Base-by-base conservation (phyloP, 2,888 invertebrate species). In the Drosophila emarginata region DNA sequence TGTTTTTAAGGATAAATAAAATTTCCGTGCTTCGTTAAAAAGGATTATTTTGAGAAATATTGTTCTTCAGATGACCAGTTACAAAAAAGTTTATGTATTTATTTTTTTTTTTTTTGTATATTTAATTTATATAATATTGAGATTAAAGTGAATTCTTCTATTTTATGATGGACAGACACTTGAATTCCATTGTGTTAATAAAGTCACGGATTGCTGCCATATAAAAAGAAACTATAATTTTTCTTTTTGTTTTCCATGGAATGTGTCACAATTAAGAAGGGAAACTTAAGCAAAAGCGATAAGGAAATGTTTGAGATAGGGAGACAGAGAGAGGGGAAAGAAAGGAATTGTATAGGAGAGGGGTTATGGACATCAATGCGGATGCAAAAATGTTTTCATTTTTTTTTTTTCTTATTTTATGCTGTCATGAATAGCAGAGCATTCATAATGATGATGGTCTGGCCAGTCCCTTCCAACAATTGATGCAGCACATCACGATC, bases 401-500 rank as follows among this genome's bases (percentile, higher is more conserved):
- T 45, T 18, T 45, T 28, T 28, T 28, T 28, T 28, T 28, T 28
- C 4, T 28, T 32, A 9, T 32, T 51, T 28, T 32, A 18, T 18
- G 53, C 7, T 54, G 54, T 54, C 54, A 54, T 54, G 54, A 54
- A 54, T 54, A 36, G 54, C 18, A 18, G 32, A 54, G 54, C 54
- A 54, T 54, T 54, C 54, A 54, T 36, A 36, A 18, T 36, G 18
- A 18, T 36, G 18, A 32, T 18, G 54, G 54, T 2, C 23, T 23
- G 23, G 15, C 12, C 12, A 36, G 52, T 23, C 15, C 53, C 53
- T 32, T 32, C 12, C 12, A 32, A 32, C 53, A 54, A 36, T 54
- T 54, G 54, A 54, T 36, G 54, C 54, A 32, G 54, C 54, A 18
- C 14, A 61, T 77, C 77, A 80, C 85, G 85, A 85, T 87, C 87